Evolutionary conservation across 2,113 vertebrate genomes (phyloP), one percentile per base, ranked within the genome.

Genomic region (Hymenochirus boettgeri): DNA sequence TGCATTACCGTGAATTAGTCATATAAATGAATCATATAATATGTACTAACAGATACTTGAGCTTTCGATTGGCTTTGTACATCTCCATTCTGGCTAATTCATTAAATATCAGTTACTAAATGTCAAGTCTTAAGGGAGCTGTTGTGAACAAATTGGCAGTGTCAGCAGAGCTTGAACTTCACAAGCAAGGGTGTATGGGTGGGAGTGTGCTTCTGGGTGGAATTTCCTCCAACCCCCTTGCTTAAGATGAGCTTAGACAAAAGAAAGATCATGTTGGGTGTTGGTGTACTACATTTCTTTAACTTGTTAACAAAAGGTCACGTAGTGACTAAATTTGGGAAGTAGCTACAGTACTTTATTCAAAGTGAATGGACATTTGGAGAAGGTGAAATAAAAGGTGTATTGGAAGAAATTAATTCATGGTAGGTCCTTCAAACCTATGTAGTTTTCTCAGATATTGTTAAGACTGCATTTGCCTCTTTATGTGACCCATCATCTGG

Each of bases 61-160:
- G 35, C 5, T 2, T 53, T 60, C 65, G 23, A 22, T 50, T 29
- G 47, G 24, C 18, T 67, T 52, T 67, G 45, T 24, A 65, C 27
- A 39, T 60, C 65, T 47, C 25, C 59, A 60, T 69, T 48, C 56
- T 69, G 64, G 23, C 35, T 61, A 42, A 59, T 59, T 22, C 50
- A 26, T 66, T 51, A 21, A 58, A 59, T 47, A 59, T 53, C 24
- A 42, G 19, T 17, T 15, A 60, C 57, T 53, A 48, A 60, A 60
- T 37, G 27, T 51, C 7, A 3, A 26, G 29, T 33, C 47, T 58
- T 52, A 59, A 31, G 65, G 47, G 48, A 53, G 47, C 23, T 7
- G 47, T 24, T 67, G 18, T 60, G 57, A 60, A 21, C 33, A 31
- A 53, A 22, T 52, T 58, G 27, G 29, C 45, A 52, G 18, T 11